Evolutionary conservation across 2,888 invertebrate genomes (phyloP), one percentile per base, ranked within the genome.

Genomic region (Mellilla xanthometata): DNA sequence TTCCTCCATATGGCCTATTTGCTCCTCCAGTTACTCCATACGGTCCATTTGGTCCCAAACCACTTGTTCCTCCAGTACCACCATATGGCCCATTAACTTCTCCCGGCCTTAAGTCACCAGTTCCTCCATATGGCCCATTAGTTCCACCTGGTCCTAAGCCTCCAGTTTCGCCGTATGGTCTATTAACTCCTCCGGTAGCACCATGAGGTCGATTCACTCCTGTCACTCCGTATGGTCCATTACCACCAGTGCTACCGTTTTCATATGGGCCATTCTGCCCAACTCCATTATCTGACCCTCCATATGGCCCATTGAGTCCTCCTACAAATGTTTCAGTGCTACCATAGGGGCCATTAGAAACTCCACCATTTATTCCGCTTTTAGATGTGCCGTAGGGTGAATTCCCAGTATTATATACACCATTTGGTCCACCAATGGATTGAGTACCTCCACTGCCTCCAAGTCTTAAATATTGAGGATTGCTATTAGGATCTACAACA

Each of bases 401-500:
- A 3, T 34, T 36, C 11, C 10, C 47, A 5, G 42, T 12, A 4
- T 30, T n/a, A n/a, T n/a, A n/a, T n/a, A n/a, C 36, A 1, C 34
- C 36, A 23, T 43, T 35, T 2, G 38, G 47, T 13, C 23, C 34
- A 3, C 43, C 43, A n/a, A 12, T 30, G 1, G 30, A 19, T 5
- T 38, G 32, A 4, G 31, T 30, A 3, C 42, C 35, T 1, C 38
- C 34, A 28, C 47, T 39, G 4, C 40, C 46, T 7, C 41, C 54
- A 33, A 54, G 48, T 23, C 39, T 48, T 12, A 50, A 49, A 36
- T 57, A 60, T 48, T 61, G 60, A 22, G 57, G 60, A 47, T 58
- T 58, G 28, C 58, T 62, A 33, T 59, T 62, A 4, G 70, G 64
- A 13, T 64, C 63, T 2, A 62, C 59, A 23, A 68, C 62, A 52